phyloP scores from a whole-genome alignment of 2,113 vertebrate species.

The Thunnus thynnus region DNA sequence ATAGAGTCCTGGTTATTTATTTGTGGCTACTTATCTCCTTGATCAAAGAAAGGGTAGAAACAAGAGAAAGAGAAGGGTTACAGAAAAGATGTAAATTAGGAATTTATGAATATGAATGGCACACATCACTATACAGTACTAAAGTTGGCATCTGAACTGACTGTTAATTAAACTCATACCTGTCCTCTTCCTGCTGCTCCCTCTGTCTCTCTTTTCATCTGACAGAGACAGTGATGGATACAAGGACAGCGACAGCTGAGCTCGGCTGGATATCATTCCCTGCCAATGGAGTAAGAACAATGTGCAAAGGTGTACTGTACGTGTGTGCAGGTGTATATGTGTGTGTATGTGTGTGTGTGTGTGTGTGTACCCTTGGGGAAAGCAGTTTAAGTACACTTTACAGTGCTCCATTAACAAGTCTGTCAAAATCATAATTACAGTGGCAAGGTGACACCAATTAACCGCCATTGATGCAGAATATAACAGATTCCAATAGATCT shows the following conservation, averaged over 20 bases:
- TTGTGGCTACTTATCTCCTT: conserved; percentile 18
- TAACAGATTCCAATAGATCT: conserved; percentile 46
- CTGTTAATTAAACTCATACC: conserved; percentile 61
- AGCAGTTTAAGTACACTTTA: conserved; percentile 66
- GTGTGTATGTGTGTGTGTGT: conserved; percentile 13
- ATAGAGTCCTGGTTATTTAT: conserved; percentile 1
- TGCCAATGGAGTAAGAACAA: conserved; percentile 92
- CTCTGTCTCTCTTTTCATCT: conserved; percentile 56
- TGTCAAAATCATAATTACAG: conserved; percentile 80
- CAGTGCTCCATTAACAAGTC: conserved; percentile 70
- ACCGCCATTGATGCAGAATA: conserved; percentile 56
- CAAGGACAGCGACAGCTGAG: conserved; percentile 95
- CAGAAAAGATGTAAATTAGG: conserved; percentile 23
- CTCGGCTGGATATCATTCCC: conserved; percentile 97
- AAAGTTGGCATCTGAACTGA: conserved; percentile 46
- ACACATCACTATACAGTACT: conserved; percentile 36
- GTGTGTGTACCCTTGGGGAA: conserved; percentile 48
- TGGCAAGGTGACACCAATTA: conserved; percentile 78
- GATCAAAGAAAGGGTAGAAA: neutral
- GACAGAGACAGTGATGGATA: conserved; percentile 97
- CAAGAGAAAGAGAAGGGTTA: conserved; percentile 1
- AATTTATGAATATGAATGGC: conserved; percentile 55
- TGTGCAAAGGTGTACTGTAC: conserved; percentile 49
- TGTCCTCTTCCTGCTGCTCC: conserved; percentile 42
- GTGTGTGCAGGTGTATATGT: neutral